Conservation (phyloP, 2,113 vertebrate genomes). For the Xenotilapia leptura region DNA sequence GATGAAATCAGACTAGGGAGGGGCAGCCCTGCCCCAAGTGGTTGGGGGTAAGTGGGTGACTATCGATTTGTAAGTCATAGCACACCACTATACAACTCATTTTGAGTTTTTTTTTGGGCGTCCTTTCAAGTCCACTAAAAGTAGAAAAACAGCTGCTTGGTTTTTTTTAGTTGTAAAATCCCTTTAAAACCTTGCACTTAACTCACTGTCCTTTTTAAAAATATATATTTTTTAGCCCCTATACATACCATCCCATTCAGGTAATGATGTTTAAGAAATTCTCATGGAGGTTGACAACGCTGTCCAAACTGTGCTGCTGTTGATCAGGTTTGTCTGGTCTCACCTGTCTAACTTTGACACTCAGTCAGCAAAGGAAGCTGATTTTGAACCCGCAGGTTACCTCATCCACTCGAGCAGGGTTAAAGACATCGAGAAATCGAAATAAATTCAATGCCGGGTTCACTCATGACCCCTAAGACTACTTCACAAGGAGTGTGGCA, state of each 20-base stretch:
- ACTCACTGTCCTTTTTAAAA: neutral
- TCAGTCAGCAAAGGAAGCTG: neutral
- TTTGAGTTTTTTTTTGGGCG: neutral
- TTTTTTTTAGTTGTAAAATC: neutral
- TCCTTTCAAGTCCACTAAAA: neutral
- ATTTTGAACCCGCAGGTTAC: neutral
- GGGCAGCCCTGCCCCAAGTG: neutral
- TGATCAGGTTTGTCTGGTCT: constrained; percentile 27
- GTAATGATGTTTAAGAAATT: neutral
- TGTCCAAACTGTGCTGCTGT: neutral
- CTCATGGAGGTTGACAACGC: neutral
- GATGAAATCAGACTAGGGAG: neutral
- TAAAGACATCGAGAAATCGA: neutral
- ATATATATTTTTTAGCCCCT: neutral
- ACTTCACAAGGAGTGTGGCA: neutral
- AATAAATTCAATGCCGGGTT: neutral
- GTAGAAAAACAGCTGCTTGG: neutral
- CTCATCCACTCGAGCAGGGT: neutral
- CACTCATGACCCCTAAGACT: neutral
- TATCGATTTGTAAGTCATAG: neutral
- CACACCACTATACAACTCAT: neutral
- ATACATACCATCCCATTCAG: neutral
- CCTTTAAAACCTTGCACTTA: neutral
- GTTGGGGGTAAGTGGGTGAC: neutral
- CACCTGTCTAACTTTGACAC: neutral